These are phyloP conservation scores for Chloropsis cyanopogon DNA, from an alignment of 2,113 vertebrate genomes.

Conservation along the genomic window DNA sequence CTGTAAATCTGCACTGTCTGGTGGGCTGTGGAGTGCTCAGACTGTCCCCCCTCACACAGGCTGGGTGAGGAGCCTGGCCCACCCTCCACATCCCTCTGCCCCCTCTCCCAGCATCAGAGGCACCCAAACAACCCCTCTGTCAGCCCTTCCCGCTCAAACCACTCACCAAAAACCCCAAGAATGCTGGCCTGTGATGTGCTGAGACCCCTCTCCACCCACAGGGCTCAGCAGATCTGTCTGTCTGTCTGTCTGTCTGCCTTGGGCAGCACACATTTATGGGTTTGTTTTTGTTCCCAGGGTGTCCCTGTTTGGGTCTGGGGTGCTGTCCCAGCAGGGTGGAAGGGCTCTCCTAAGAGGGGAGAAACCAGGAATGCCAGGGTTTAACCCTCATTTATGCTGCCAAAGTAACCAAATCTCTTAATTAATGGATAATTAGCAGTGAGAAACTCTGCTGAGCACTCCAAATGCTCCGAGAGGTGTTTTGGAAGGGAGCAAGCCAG, in stretches of 20 bases:
- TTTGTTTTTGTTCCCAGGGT: too few species aligned
- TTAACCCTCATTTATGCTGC: neutral
- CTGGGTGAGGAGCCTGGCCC: neutral
- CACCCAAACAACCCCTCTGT: rapidly evolving
- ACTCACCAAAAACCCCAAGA: neutral
- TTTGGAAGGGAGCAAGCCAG: neutral
- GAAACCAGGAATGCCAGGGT: neutral
- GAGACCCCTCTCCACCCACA: rapidly evolving
- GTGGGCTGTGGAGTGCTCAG: neutral
- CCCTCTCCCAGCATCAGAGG: neutral
- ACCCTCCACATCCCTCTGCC: neutral
- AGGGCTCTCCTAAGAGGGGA: neutral
- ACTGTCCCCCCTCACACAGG: neutral
- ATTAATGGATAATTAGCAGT: rapidly evolving
- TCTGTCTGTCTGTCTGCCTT: neutral
- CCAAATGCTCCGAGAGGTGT: neutral
- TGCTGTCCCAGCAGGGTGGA: neutral
- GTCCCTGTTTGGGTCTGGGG: neutral
- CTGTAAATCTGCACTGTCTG: neutral
- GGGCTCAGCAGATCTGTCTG: neutral
- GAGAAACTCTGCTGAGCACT: neutral
- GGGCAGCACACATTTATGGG: rapidly evolving
- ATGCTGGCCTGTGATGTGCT: rapidly evolving
- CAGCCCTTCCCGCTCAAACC: neutral
- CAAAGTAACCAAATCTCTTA: neutral